Percentiles rank a stretch among this genome's conserved stretches.
Evolutionary conservation across 2,113 vertebrate species (phyloP).

Genomic region (Rallus limicola): DNA sequence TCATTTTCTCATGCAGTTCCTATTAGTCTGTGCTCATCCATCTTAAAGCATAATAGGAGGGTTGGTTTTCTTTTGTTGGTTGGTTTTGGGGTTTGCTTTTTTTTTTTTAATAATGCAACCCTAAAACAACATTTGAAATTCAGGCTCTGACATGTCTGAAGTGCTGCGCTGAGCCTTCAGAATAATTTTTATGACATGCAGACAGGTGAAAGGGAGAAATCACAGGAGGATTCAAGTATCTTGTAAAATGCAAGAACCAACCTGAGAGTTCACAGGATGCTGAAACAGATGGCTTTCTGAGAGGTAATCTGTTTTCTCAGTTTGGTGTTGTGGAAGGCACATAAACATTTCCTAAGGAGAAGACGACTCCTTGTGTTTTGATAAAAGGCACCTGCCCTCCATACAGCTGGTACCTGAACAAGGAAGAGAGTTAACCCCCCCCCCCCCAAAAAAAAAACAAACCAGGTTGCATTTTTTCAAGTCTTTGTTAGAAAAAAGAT

Average conservation of each 20-base stretch:
- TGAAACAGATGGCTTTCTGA: slow-evolving; percentile 51
- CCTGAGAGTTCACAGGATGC: slow-evolving; percentile 35
- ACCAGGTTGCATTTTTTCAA: neutral
- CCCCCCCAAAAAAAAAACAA: neutral
- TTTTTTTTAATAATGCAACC: neutral
- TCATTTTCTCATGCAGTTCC: neutral
- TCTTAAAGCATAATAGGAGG: neutral
- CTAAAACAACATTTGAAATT: neutral
- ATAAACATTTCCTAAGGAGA: slow-evolving; percentile 56
- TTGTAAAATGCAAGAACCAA: neutral
- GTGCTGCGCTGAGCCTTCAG: neutral
- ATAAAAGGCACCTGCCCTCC: slow-evolving; percentile 21
- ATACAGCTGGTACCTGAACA: neutral
- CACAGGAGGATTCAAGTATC: slow-evolving; percentile 25
- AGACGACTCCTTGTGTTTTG: neutral
- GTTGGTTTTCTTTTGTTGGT: neutral
- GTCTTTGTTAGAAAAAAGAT: neutral
- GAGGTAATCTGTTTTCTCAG: slow-evolving; percentile 58
- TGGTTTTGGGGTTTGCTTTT: neutral
- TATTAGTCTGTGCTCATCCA: neutral
- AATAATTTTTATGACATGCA: neutral
- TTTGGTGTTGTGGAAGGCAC: slow-evolving; percentile 26
- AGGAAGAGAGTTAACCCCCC: neutral
- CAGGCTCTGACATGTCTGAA: neutral
- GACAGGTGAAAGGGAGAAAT: slow-evolving; percentile 27